Evolutionary conservation across 2,888 invertebrate species (phyloP), one percentile per base, ranked within the genome.

Genomic region (Mechanitis mazaeus): DNA sequence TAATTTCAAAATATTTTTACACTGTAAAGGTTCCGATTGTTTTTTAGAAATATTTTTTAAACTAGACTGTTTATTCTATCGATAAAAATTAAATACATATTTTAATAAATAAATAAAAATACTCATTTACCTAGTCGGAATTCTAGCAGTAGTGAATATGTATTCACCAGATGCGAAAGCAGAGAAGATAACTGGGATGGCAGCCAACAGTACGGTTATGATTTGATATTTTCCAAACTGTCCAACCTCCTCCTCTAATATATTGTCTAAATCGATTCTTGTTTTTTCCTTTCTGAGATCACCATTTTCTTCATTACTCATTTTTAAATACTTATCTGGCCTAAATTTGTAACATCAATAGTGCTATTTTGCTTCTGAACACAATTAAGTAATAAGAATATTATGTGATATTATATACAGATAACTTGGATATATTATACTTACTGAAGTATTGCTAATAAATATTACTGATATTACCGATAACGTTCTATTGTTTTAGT

Each of bases 101-200:
- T 55, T 33, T 35, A 58, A 12, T 2, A 50, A 3, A 45, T 33
- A 6, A 12, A 46, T 7, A 2, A 46, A 56, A 33, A 33, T 54
- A 9, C 28, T n/a, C 28, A 12, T 47, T 63, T 70, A 88, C 88
- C 89, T 87, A 56, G 82, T 77, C 1, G 80, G 81, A 68, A 88
- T 85, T 63, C 88, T 84, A 6, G 85, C 86, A 0, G 85, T 85
- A 0, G 89, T 88, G 63, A 89, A 89, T 64, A 89, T 85, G 58
- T 87, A 89, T 70, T 89, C 89, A 28, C 87, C 87, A 0, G 87
- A 74, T 0, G 87, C 87, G 59, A 87, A 87, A 1, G 87, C 89
- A 0, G 86, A 84, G 73, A 89, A 88, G 33, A 89, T 86, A 9
- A 87, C 80, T 0, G 88, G 88, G 9, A 89, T 64, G 0, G 87